Evolutionary conservation across 2,888 invertebrate genomes (phyloP).

Genomic region (Ornithoptera alexandrae): DNA sequence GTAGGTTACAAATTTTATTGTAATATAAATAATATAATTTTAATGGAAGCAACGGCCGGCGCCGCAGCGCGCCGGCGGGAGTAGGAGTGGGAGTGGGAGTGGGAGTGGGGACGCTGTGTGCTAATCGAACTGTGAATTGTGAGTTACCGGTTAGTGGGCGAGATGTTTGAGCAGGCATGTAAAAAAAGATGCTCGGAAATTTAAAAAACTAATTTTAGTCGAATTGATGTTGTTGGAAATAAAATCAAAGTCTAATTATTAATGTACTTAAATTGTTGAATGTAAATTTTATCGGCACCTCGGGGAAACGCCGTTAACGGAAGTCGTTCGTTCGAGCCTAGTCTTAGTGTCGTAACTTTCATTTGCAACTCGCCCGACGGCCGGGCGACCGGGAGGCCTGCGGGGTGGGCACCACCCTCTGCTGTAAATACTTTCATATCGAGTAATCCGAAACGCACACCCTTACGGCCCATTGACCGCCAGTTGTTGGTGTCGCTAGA

Average conservation of each 20-base stretch:
- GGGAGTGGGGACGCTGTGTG: too few species aligned
- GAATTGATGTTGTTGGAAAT: conserved; percentile 76
- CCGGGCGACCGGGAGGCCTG: conserved; percentile 36
- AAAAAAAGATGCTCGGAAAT: conserved; percentile 66
- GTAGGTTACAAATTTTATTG: conserved; percentile 79
- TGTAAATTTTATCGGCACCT: conserved; percentile 76
- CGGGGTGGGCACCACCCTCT: conserved; percentile 33
- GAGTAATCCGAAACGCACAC: conserved; percentile 57
- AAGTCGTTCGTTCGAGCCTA: conserved; percentile 73
- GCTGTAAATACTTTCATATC: conserved; percentile 49
- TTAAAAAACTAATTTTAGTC: conserved; percentile 71
- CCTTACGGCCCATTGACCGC: conserved; percentile 47
- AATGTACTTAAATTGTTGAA: conserved; percentile 78
- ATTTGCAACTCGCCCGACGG: conserved; percentile 54
- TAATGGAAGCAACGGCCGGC: conserved; percentile 59
- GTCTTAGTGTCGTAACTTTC: conserved; percentile 76
- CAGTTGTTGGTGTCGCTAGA: conserved; percentile 52
- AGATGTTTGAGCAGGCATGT: conserved; percentile 76
- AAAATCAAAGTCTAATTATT: conserved; percentile 74
- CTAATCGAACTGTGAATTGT: conserved; percentile 51
- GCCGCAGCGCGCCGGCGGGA: conserved; percentile 72
- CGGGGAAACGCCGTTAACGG: conserved; percentile 65
- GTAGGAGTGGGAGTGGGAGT: conserved; percentile 61
- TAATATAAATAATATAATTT: conserved; percentile 65
- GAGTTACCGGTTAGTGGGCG: conserved; percentile 72